Percentiles rank a stretch among this genome's conserved stretches.
Conservation (phyloP, 37 sponge, comb jelly and placozoan species). For the Bolinopsis microptera region DNA sequence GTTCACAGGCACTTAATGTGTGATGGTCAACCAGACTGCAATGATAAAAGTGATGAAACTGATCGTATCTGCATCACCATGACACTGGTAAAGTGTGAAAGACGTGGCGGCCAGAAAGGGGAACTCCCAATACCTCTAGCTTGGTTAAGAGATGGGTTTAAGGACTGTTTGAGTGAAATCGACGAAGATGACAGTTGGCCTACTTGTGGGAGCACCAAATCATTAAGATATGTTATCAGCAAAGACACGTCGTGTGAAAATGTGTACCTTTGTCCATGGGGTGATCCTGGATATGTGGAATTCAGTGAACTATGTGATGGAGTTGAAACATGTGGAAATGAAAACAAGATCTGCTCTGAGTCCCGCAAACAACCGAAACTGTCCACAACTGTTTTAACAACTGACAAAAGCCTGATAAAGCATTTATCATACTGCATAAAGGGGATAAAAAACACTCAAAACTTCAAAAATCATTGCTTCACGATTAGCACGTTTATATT, state of each 20-base stretch:
- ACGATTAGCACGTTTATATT: neutral
- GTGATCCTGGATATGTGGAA: neutral
- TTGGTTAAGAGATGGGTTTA: slow-evolving; percentile 1
- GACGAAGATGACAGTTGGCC: neutral
- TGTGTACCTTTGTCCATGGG: neutral
- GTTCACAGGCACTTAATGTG: slow-evolving; percentile 7
- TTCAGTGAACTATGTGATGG: neutral
- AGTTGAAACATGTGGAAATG: neutral
- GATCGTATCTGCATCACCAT: neutral
- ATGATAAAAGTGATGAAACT: neutral
- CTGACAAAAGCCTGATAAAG: no score
- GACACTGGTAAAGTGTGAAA: neutral
- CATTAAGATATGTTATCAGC: neutral
- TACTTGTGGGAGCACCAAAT: neutral
- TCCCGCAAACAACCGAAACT: neutral
- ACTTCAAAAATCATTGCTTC: neutral
- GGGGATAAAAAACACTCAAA: neutral
- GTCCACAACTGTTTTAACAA: no score
- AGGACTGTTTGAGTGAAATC: neutral
- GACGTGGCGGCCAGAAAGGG: neutral
- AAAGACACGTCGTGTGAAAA: neutral
- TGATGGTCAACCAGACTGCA: neutral
- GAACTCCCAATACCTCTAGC: neutral
- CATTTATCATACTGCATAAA: no score
- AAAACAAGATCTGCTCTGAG: neutral